A percentile compares a stretch with the other conserved stretches of the same genome.
These are phyloP conservation scores for Dicrostonyx torquatus DNA, from an alignment of 2,797 vertebrate genomes.

Conservation along the genomic window DNA sequence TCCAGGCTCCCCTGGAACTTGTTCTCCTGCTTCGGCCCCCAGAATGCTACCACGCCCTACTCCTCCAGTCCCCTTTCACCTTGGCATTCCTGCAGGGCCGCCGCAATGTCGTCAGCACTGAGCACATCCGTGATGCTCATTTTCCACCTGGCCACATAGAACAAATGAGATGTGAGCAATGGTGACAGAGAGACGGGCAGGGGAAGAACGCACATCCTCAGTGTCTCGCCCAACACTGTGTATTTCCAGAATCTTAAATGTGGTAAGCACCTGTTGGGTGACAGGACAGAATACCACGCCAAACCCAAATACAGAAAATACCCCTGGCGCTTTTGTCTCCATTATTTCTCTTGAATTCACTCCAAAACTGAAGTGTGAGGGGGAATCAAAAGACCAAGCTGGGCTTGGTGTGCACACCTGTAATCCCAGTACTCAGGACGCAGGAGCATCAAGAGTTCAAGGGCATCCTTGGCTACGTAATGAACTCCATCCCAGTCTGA, in stretches of 20 bases:
- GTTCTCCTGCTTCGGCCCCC: not conserved
- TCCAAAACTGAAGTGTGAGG: not conserved
- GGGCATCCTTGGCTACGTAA: not conserved
- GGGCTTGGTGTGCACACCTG: not conserved
- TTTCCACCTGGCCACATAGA: constrained; percentile 85
- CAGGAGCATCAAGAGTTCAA: not conserved
- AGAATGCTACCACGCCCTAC: not conserved
- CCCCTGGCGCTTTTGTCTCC: not conserved
- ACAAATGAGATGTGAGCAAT: not conserved
- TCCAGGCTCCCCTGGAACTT: not conserved
- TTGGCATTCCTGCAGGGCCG: constrained; percentile 96
- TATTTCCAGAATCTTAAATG: not conserved
- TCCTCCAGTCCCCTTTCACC: constrained; percentile 85
- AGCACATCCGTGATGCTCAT: constrained; percentile 97
- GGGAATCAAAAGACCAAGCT: not conserved
- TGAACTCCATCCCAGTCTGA: not conserved
- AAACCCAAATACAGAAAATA: not conserved
- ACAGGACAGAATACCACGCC: not conserved
- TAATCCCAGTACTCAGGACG: not conserved
- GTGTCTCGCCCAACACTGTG: too few relatives aligned
- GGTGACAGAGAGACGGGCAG: too few relatives aligned
- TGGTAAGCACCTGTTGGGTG: not conserved
- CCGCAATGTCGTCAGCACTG: constrained; percentile 94
- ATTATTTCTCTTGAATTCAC: not conserved
- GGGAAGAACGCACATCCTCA: rapidly evolving